Evolutionary conservation across 1,140 invertebrate genomes (phyloP), one percentile per base, ranked within the genome.

Genomic region (Arion vulgaris): DNA sequence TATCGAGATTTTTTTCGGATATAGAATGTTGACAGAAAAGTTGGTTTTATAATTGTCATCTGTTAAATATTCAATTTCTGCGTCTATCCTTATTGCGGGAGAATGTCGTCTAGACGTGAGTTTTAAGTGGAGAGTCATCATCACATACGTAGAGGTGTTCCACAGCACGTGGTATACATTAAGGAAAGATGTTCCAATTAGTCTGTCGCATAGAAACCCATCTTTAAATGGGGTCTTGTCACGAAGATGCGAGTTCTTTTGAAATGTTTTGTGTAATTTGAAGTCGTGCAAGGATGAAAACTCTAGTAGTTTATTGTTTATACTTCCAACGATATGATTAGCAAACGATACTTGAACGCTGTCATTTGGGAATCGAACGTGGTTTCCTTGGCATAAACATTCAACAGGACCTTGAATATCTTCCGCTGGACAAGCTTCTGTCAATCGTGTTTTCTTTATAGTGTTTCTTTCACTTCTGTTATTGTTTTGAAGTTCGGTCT

Each of bases 301-400:
- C 2, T 77, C 75, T 26, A 77, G 51, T 7, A 77, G 41, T 19
- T 77, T 57, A 38, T 77, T 77, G n/a, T 77, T 77, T 1, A 77
- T 4, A 23, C 17, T 77, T 32, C 75, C 75, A 1, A 77, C 49
- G 41, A 77, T 49, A 36, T 15, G 38, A 32, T 5, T n/a, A 13
- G 75, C 75, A 45, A 77, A 77, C 32, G 51, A 49, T 11, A 34
- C 32, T 41, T 77, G 75, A 66, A 77, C 26, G 51, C 13, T 77
- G 75, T 77, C 75, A 49, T 77, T 77, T 15, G 75, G 51, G 51
- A 62, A 77, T 5, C 7, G 15, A 23, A 62, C 75, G 11, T 34
- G 75, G 2, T 41, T 32, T 28, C 75, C 75, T 36, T 62, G 15
- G 36, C 75, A 77, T 19, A 36, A 9, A 62, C 51, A 57, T 62